Base-by-base conservation (phyloP, 2,113 vertebrate genomes). In the Ursus arctos region DNA sequence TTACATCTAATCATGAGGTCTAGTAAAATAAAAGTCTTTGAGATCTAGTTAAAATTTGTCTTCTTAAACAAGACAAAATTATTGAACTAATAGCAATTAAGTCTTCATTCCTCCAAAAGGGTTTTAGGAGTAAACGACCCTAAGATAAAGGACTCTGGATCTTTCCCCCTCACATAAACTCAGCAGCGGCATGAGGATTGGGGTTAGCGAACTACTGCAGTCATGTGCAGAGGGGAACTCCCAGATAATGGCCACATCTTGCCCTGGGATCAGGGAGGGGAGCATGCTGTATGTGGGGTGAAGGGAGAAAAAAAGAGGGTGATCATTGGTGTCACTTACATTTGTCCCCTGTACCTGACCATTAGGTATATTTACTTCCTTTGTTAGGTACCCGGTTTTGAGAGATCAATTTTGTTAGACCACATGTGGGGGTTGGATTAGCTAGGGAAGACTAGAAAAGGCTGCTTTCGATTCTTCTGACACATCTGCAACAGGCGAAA, bases 21-120 rank as follows among this genome's bases (percentile, higher is more conserved):
- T 80, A 63, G 5, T 36, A 4, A 40, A 92, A 87, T 76, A 63
- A 31, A 55, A 7, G 8, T 12, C 19, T 96, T 84, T 94, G 84
- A 90, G 71, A 97, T 82, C n/a, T n/a, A 87, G 65, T 53, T 61
- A 57, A 95, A 82, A 86, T 76, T 72, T 65, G 12, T 92, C 61
- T 85, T 94, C 69, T 88, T 72, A 88, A 91, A 6, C 7, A 87
- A 61, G 47, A 94, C 53, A 92, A 86, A 67, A n/a, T 63, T 51
- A 49, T 67, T 89, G 61, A 57, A 84, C 18, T 76, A 88, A 77
- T 59, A 91, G 57, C 43, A 97, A 81, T 85, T n/a, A 87, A 6
- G 13, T 76, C 16, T 94, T 77, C 63, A 14, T 21, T 77, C 91
- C 22, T 53, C 10, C 65, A 80, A 88, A 28, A 76, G 12, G 4